Evolutionary conservation across 2,113 vertebrate genomes (phyloP).

Genomic region (Myotis brandtii): DNA sequence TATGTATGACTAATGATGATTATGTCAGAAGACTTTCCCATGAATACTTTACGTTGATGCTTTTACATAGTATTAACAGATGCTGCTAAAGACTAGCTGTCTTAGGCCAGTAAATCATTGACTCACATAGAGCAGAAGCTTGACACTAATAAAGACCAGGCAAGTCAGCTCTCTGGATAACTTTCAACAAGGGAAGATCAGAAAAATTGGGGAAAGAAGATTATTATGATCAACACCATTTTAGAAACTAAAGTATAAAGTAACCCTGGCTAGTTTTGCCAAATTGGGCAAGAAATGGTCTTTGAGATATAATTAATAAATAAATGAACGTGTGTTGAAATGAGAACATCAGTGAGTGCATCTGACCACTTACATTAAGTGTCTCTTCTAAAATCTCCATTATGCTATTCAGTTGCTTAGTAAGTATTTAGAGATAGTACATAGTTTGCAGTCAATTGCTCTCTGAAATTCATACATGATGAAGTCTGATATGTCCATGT

Average conservation of each 20-base stretch:
- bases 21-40: constrained; percentile 7
- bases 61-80: constrained; percentile 38
- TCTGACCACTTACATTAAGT: not conserved
- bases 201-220: not conserved
- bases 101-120: not conserved
- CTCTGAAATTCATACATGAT: not conserved
- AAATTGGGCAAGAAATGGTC: not conserved
- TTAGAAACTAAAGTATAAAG: constrained; percentile 24
- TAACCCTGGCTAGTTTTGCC: not conserved
- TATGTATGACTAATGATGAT: constrained; percentile 64
- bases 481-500: not conserved
- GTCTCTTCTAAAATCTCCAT: not conserved
- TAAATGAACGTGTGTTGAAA: constrained; percentile 6
- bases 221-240: not conserved
- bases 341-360: not conserved
- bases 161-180: not conserved
- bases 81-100: not conserved
- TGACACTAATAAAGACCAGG: not conserved
- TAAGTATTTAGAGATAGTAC: not conserved
- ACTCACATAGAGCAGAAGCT: not conserved
- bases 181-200: not conserved
- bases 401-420: not conserved
- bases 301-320: not conserved
- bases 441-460: not conserved
- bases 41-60: constrained; percentile 12